phyloP scores from a whole-genome alignment of 2,797 vertebrate species.

The Tapirus indicus region DNA sequence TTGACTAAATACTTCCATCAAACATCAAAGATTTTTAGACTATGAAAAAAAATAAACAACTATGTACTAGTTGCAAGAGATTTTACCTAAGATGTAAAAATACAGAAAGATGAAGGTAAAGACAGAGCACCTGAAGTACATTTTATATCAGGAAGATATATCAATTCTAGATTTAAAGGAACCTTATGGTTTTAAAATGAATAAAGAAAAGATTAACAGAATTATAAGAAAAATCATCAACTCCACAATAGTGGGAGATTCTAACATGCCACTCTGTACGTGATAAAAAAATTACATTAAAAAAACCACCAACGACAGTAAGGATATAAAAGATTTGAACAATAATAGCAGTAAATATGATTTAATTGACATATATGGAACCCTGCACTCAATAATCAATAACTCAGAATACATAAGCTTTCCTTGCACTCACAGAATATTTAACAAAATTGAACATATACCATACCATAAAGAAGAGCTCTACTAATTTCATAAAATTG shows the following conservation, averaged over 20 bases:
- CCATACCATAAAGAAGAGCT: background rate
- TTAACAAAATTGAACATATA: background rate
- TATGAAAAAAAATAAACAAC: background rate
- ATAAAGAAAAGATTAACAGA: background rate
- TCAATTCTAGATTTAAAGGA: background rate
- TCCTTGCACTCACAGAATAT: background rate
- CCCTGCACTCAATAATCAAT: background rate
- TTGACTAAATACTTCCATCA: background rate
- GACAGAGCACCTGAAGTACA: background rate
- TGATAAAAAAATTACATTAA: background rate
- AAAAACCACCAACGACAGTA: background rate
- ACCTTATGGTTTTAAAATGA: background rate
- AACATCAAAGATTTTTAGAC: constrained; percentile 12
- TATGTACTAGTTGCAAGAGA: background rate
- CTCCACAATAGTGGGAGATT: background rate
- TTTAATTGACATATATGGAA: background rate
- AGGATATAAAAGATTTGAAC: background rate
- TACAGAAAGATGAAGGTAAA: background rate
- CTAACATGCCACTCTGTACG: background rate
- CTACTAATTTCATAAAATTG: background rate
- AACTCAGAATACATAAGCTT: background rate
- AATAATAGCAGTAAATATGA: background rate
- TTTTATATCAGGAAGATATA: background rate
- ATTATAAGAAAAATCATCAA: background rate
- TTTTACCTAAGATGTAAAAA: background rate